phyloP scores from a whole-genome alignment of 2,797 vertebrate genomes.

The Hylomyscus alleni region DNA sequence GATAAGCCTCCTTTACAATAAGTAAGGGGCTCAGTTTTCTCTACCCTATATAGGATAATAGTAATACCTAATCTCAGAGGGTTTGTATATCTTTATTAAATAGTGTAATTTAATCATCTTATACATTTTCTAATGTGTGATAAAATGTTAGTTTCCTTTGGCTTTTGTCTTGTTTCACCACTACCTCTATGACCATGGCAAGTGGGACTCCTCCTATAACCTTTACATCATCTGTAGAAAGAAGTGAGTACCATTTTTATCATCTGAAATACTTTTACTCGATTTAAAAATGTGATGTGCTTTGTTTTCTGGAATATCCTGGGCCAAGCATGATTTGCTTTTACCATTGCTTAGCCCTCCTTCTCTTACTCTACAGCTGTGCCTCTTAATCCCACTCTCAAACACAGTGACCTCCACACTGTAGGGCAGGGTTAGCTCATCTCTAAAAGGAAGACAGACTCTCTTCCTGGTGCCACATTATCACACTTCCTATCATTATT shows the following conservation, averaged over 20 bases:
- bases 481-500: slow-evolving; percentile 50
- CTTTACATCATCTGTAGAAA: not conserved
- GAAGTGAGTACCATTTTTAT: slow-evolving; percentile 33
- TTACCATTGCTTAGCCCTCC: not conserved
- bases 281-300: not conserved
- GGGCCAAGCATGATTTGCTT: not conserved
- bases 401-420: slow-evolving; percentile 33
- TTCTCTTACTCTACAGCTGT: slow-evolving; percentile 40
- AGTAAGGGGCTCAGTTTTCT: not conserved
- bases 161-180: slow-evolving; percentile 7
- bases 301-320: slow-evolving; percentile 63
- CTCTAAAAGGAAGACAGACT: slow-evolving; percentile 7
- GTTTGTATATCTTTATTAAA: slow-evolving; percentile 23
- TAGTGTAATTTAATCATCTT: slow-evolving; percentile 24
- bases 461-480: slow-evolving; percentile 1
- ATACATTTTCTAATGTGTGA: slow-evolving; percentile 16
- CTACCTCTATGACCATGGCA: not conserved
- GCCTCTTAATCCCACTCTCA: not conserved
- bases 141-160: not conserved
- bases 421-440: not conserved
- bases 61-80: not conserved
- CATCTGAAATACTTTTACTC: slow-evolving; percentile 49
- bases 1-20: slow-evolving; percentile 20
- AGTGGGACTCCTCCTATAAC: not conserved
- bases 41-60: slow-evolving; percentile 6